phyloP scores from a whole-genome alignment of 2,113 vertebrate genomes.

The Mus pahari region DNA sequence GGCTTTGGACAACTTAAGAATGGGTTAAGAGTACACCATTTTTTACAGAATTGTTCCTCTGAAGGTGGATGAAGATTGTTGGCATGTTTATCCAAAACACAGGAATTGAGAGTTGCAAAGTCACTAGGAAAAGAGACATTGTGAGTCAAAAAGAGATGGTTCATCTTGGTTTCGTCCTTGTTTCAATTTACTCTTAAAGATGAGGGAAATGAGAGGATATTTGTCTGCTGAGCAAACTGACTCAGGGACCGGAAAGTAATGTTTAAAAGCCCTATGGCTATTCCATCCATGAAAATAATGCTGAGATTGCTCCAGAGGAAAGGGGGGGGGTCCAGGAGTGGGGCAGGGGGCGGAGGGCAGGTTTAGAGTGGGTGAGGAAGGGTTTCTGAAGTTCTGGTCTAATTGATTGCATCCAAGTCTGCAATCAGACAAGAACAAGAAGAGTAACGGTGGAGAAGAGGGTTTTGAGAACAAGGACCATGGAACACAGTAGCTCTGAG shows the following conservation, averaged over 20 bases:
- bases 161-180: background rate
- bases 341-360: background rate
- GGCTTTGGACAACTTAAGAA: slow-evolving; percentile 31
- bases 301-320: background rate
- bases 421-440: background rate
- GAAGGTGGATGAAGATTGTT: background rate
- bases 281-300: background rate
- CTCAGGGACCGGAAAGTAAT: background rate
- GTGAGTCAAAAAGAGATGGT: background rate
- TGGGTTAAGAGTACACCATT: background rate
- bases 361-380: background rate
- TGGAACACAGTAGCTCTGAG: background rate
- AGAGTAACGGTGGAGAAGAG: background rate
- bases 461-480: background rate
- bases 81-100: background rate
- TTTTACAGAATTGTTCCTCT: background rate
- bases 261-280: background rate
- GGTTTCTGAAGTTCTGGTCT: accelerated
- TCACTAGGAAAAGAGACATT: background rate
- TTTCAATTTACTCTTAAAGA: slow-evolving; percentile 33
- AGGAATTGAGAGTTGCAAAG: background rate
- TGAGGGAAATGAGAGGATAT: background rate
- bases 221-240: background rate
- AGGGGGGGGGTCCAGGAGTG: background rate
- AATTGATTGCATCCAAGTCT: background rate